Evolutionary conservation across 2,888 invertebrate species (phyloP), one percentile per base, ranked within the genome.

Genomic region (Hirtodrosophila cameraria): DNA sequence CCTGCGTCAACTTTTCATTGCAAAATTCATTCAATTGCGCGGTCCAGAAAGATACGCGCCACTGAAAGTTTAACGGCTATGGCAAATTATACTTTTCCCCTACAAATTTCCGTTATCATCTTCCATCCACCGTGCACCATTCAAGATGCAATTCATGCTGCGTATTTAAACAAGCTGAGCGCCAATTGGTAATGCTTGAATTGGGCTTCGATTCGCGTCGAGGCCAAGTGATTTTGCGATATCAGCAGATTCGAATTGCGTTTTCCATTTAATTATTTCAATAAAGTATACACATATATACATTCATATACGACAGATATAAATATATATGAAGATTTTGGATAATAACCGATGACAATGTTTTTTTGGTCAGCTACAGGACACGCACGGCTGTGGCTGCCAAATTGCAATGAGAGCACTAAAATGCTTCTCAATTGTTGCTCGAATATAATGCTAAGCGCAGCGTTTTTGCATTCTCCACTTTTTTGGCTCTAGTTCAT

Each of bases 351-450:
- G 62, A 53, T 68, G 77, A 62, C 52, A 58, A 49, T 20, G 43
- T 5, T 42, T 75, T 69, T 57, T 41, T 52, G 52, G 59, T 60
- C 46, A 65, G 54, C 45, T 43, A 7, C 15, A 50, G 48, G 49
- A 59, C 72, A 68, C 72, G 73, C 52, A 50, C 33, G 50, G 45
- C 23, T 59, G 61, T 33, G 65, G 76, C 41, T 50, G 61, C 43
- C 54, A 33, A 59, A 54, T 30, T 12, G 41, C 11, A 38, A 33
- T 31, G 42, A n/a, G 18, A 41, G 52, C 39, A 52, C 31, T 43
- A 23, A 64, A 55, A 48, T 33, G 18, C 20, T 39, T 48, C 15
- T 27, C 33, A 23, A 23, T 36, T 65, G 41, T 54, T 52, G 58
- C 20, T 58, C 31, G 41, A 35, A 30, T 41, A 45, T 41, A 54